Evolutionary conservation across 2,113 vertebrate species (phyloP).

Genomic region (Ahaetulla prasina): DNA sequence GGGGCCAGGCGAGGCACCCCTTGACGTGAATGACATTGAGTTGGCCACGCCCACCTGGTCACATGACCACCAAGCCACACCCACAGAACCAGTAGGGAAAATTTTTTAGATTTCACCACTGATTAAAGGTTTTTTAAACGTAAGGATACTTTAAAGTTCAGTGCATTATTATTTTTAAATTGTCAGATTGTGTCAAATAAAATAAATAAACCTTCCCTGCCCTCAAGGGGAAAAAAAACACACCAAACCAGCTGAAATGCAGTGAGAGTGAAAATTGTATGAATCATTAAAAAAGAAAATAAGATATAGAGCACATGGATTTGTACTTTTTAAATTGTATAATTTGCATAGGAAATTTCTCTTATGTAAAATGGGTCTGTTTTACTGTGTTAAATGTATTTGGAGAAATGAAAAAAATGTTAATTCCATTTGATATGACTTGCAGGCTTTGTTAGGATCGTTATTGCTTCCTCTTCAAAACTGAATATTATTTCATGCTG

Average conservation of each 20-base stretch:
- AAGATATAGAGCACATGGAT: slow-evolving; percentile 1
- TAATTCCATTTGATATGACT: slow-evolving; percentile 22
- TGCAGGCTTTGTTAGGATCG: slow-evolving; percentile 43
- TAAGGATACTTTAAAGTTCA: slow-evolving; percentile 21
- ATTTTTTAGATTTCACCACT: no score
- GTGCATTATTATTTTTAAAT: slow-evolving; percentile 32
- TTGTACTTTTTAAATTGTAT: slow-evolving; percentile 14
- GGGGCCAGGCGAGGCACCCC: no score
- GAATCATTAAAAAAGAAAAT: neutral
- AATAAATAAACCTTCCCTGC: neutral
- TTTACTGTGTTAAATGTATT: slow-evolving; percentile 49
- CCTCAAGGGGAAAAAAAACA: neutral
- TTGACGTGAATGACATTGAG: no score
- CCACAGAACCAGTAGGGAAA: no score
- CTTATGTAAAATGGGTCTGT: slow-evolving; percentile 29
- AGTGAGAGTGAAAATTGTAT: slow-evolving; percentile 25
- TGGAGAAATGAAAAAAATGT: neutral
- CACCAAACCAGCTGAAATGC: slow-evolving; percentile 15
- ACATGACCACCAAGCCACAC: no score
- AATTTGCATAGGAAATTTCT: slow-evolving; percentile 45
- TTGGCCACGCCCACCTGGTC: no score
- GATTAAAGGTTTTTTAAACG: neutral
- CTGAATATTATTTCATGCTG: slow-evolving; percentile 10
- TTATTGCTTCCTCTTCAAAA: slow-evolving; percentile 51
- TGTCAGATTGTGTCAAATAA: slow-evolving; percentile 59